A percentile compares a stretch with the other conserved stretches of the same genome.
Evolutionary conservation across 2,797 vertebrate species (phyloP).

Genomic region (Sebastes kiyomatsui): DNA sequence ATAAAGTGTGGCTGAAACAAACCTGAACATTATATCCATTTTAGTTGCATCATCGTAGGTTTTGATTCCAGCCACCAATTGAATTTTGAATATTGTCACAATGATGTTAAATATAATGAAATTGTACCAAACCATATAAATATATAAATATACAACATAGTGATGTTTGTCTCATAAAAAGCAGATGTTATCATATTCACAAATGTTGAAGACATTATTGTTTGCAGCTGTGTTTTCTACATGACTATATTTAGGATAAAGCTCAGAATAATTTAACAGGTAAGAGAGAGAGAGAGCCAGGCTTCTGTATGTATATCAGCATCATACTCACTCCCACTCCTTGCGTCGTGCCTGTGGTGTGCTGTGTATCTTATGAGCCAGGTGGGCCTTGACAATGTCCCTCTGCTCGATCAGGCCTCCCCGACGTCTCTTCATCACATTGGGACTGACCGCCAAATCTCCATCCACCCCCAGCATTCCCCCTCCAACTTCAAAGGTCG

Average conservation of each 20-base stretch:
- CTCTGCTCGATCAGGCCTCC: conserved; percentile 95
- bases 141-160: too few species aligned
- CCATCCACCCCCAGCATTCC: conserved; percentile 74
- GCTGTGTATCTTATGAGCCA: conserved; percentile 98
- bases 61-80: background rate
- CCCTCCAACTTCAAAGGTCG: conserved; percentile 67
- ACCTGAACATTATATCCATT: background rate
- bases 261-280: background rate
- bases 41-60: background rate
- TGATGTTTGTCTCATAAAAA: background rate
- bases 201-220: background rate
- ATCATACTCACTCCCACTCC: conserved; percentile 97
- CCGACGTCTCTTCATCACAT: conserved; percentile 91
- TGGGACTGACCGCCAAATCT: conserved; percentile 87
- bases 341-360: conserved; percentile 96
- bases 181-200: background rate
- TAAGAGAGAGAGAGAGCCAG: background rate
- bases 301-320: background rate
- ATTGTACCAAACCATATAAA: background rate
- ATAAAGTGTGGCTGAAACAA: background rate
- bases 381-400: conserved; percentile 96
- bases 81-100: background rate
- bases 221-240: background rate
- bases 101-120: background rate
- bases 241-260: background rate